phyloP scores from a whole-genome alignment of 1,140 invertebrate species.

The Drosophila ambigua region DNA sequence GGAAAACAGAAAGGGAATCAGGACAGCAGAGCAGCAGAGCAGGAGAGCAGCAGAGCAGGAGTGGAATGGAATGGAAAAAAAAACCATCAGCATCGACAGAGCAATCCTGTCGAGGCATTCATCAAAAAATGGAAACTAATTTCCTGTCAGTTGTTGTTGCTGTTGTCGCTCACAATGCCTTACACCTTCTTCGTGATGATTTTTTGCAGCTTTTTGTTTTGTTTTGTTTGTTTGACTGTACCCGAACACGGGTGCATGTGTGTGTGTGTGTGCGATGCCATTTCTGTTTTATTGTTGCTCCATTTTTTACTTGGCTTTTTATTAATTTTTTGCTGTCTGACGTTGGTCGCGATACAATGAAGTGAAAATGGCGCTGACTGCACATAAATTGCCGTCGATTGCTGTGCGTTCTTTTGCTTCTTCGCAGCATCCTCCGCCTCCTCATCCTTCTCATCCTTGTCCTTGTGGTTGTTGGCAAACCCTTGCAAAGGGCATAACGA shows the following conservation, averaged over 20 bases:
- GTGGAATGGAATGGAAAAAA: constrained; percentile 7
- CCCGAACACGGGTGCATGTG: constrained; percentile 8
- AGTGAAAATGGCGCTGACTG: constrained; percentile 79
- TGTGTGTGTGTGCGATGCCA: constrained; percentile 47
- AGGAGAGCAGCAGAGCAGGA: constrained; percentile 5
- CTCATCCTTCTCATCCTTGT: constrained; percentile 6
- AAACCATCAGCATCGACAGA: constrained; percentile 52
- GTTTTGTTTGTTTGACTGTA: constrained; percentile 9
- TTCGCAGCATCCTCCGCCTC: not conserved
- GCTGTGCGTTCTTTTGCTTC: constrained; percentile 38
- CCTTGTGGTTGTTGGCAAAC: not conserved
- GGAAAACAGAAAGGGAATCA: constrained; percentile 38
- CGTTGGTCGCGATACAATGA: constrained; percentile 79
- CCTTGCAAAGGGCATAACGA: too few relatives aligned
- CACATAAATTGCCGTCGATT: constrained; percentile 80
- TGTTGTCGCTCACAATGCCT: constrained; percentile 69
- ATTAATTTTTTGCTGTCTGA: constrained; percentile 78
- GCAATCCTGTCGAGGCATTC: constrained; percentile 83
- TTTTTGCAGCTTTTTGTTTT: constrained; percentile 45
- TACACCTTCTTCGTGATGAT: constrained; percentile 66
- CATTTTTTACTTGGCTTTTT: constrained; percentile 77
- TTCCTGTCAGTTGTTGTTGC: constrained; percentile 83
- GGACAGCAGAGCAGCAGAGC: constrained; percentile 16
- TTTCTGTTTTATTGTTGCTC: constrained; percentile 77
- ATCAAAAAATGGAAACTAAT: constrained; percentile 84